phyloP scores from a whole-genome alignment of 2,797 vertebrate genomes.

The Myiotriccus ornatus region DNA sequence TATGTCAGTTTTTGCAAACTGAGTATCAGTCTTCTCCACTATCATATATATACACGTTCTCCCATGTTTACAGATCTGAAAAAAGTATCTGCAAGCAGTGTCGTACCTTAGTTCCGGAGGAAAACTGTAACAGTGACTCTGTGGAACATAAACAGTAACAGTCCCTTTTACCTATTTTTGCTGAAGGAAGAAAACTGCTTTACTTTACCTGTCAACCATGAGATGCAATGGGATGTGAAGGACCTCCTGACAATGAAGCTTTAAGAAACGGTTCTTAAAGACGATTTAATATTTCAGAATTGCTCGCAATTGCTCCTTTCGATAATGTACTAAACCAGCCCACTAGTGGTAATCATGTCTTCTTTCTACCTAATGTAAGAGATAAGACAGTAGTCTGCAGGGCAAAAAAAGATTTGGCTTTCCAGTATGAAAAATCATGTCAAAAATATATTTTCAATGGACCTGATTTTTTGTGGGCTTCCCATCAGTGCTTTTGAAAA shows the following conservation, averaged over 20 bases:
- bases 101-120: not conserved
- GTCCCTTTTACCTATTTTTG: not conserved
- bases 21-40: not conserved
- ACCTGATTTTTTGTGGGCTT: not conserved
- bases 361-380: not conserved
- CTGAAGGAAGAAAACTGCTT: not conserved
- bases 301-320: not conserved
- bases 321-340: not conserved
- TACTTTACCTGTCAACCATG: not conserved
- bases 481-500: not conserved
- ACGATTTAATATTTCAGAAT: not conserved
- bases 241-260: not conserved
- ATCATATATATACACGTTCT: rapidly evolving
- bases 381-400: not conserved
- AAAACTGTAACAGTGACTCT: not conserved
- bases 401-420: not conserved
- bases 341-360: not conserved
- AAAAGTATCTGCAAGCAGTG: not conserved
- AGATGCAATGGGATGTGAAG: not conserved
- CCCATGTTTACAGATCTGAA: not conserved
- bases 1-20: not conserved
- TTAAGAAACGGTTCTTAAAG: not conserved
- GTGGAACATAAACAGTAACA: not conserved
- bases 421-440: not conserved
- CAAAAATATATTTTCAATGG: not conserved